Percentiles rank a stretch among this genome's conserved stretches.
These are phyloP conservation scores for Streblospio benedicti DNA, from an alignment of 1,140 invertebrate species.

Conservation along the genomic window DNA sequence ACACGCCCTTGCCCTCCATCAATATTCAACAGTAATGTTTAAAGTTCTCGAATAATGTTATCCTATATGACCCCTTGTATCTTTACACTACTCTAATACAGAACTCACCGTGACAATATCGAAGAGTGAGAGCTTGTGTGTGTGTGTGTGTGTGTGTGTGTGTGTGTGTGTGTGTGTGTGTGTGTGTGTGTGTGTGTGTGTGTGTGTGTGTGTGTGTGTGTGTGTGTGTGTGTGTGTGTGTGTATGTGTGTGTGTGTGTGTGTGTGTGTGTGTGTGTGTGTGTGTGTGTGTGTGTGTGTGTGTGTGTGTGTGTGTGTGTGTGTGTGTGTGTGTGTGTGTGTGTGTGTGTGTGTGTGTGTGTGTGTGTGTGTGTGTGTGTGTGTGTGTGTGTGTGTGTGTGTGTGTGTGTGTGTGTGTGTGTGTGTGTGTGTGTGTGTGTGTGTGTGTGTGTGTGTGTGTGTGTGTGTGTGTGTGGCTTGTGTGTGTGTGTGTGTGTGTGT, in stretches of 20 bases:
- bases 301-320: background rate
- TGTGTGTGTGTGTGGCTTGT: background rate
- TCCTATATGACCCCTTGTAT: too few relatives aligned
- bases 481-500: background rate
- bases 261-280: slow-evolving; percentile 9
- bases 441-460: background rate
- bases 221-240: slow-evolving; percentile 12
- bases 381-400: slow-evolving; percentile 9
- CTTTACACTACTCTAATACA: too few relatives aligned
- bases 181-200: slow-evolving; percentile 8
- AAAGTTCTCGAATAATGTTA: too few relatives aligned
- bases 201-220: slow-evolving; percentile 11
- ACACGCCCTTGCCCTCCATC: too few relatives aligned
- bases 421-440: background rate
- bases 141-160: slow-evolving; percentile 7
- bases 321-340: slow-evolving; percentile 12
- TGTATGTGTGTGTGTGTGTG: slow-evolving; percentile 10
- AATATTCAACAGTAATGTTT: too few relatives aligned
- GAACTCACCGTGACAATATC: too few relatives aligned
- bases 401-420: slow-evolving; percentile 7
- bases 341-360: slow-evolving; percentile 11
- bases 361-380: slow-evolving; percentile 8
- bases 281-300: slow-evolving; percentile 2
- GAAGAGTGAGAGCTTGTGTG: background rate
- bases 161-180: slow-evolving; percentile 8